phyloP scores from a whole-genome alignment of 2,113 vertebrate species.

The Phylloscopus whistleri region DNA sequence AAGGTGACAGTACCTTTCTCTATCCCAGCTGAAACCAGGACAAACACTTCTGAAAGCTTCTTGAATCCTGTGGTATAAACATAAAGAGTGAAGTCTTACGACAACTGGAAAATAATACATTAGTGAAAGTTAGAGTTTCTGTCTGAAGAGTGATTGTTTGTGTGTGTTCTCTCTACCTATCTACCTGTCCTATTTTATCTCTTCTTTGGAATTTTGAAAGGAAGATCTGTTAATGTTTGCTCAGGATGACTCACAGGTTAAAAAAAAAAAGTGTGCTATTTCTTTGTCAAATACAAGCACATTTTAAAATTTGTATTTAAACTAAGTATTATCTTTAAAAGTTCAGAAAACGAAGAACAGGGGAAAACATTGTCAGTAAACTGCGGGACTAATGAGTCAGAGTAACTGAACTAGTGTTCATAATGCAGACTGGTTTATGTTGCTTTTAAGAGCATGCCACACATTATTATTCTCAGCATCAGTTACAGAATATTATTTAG shows the following conservation, averaged over 20 bases:
- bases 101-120: not conserved
- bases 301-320: not conserved
- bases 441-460: not conserved
- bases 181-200: not conserved
- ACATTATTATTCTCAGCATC: not conserved
- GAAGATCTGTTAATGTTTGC: not conserved
- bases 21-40: not conserved
- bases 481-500: not conserved
- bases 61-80: not conserved
- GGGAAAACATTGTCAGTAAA: not conserved
- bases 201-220: not conserved
- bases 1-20: not conserved
- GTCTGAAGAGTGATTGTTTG: not conserved
- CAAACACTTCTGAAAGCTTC: not conserved
- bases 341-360: not conserved
- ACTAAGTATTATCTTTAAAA: not conserved
- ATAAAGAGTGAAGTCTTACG: not conserved
- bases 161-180: not conserved
- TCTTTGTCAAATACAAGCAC: not conserved
- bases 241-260: not conserved
- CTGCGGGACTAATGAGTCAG: not conserved
- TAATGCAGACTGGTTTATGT: not conserved
- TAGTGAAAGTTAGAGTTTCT: not conserved
- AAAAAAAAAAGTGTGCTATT: not conserved
- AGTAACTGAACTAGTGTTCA: not conserved